Conservation (phyloP, 2,888 invertebrate genomes). For the Cotesia congregata region DNA sequence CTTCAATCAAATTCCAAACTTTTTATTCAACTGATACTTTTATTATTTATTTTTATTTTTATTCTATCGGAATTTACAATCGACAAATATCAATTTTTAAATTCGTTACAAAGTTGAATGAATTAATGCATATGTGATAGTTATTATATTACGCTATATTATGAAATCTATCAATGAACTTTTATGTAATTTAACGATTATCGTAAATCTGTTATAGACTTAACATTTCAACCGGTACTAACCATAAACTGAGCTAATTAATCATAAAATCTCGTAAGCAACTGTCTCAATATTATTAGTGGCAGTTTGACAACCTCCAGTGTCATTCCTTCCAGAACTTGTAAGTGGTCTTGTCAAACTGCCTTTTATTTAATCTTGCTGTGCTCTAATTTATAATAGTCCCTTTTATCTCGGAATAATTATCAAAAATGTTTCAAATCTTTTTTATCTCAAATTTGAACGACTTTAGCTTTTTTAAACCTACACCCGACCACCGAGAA, state of each 20-base stretch:
- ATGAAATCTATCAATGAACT: not conserved
- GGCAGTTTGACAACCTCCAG: not conserved
- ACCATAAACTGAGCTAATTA: not conserved
- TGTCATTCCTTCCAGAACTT: not conserved
- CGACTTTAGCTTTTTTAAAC: no score
- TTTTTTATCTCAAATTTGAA: not conserved
- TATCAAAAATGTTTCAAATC: not conserved
- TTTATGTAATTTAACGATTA: not conserved
- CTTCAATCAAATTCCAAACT: conserved; percentile 1
- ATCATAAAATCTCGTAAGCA: not conserved
- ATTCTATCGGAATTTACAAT: not conserved
- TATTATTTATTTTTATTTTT: not conserved
- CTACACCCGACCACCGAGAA: no score
- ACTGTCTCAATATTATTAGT: not conserved
- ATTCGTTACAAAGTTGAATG: not conserved
- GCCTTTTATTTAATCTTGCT: not conserved
- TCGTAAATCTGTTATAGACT: not conserved
- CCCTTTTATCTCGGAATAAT: not conserved
- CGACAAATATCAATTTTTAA: not conserved
- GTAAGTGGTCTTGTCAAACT: conserved; percentile 1
- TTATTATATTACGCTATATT: not conserved
- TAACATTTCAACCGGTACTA: not conserved
- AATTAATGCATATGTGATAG: no score
- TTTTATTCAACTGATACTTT: not conserved
- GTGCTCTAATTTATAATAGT: not conserved